These are phyloP conservation scores for Muntiacus muntjak DNA, from an alignment of 2,113 vertebrate species.

Conservation along the genomic window DNA sequence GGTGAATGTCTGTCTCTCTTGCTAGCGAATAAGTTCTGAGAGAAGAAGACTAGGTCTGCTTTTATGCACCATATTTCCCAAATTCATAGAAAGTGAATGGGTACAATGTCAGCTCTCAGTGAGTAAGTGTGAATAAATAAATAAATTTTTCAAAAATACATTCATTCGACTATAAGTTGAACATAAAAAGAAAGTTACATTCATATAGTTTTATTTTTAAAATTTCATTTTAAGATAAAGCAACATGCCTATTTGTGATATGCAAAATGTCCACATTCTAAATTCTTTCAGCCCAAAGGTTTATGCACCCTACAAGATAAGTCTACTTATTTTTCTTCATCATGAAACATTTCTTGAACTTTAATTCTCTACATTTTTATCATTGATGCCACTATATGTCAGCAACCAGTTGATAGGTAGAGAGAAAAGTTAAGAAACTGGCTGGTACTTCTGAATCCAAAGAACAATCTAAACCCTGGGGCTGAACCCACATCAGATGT, in stretches of 20 bases:
- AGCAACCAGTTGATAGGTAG: neutral
- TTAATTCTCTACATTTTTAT: neutral
- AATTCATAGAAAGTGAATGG: neutral
- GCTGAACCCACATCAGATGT: neutral
- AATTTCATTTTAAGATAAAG: neutral
- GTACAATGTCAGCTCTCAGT: neutral
- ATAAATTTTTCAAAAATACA: neutral
- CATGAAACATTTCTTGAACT: neutral
- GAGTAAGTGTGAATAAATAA: neutral
- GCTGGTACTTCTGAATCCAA: neutral
- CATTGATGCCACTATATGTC: neutral
- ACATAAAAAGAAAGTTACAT: neutral
- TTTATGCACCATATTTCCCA: neutral
- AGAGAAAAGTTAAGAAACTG: neutral
- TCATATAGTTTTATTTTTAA: neutral
- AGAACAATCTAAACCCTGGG: neutral
- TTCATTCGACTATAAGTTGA: neutral
- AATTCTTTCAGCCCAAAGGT: neutral
- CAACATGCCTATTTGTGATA: neutral
- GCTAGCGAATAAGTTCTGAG: neutral
- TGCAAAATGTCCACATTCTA: neutral
- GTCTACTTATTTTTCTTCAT: neutral
- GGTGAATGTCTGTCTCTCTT: neutral
- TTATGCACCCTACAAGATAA: neutral
- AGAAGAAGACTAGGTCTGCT: neutral